Evolutionary conservation across 2,888 invertebrate genomes (phyloP).

Genomic region (Polydesmus complanatus): DNA sequence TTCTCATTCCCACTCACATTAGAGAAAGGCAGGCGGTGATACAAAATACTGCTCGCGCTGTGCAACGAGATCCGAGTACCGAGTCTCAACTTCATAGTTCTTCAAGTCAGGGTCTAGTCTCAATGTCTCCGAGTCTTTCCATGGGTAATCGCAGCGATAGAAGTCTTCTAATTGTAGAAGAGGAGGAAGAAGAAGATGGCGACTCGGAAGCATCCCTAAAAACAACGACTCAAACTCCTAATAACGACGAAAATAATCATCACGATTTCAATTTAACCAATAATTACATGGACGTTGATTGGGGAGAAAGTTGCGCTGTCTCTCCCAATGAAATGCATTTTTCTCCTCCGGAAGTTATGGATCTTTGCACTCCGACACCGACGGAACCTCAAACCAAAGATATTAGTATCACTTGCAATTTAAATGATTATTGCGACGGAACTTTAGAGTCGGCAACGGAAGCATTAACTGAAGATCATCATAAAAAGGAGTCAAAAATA

Average conservation of each 20-base stretch:
- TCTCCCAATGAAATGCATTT: background rate
- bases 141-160: constrained; percentile 14
- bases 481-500: background rate
- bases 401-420: background rate
- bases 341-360: background rate
- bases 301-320: background rate
- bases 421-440: background rate
- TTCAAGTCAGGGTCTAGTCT: constrained; percentile 13
- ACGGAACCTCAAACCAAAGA: background rate
- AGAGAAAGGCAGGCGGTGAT: background rate
- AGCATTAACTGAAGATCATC: background rate
- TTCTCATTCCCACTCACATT: background rate
- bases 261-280: too few species aligned
- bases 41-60: background rate
- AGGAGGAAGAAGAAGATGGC: constrained; percentile 13
- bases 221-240: background rate
- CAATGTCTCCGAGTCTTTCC: constrained; percentile 10
- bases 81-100: constrained; percentile 12
- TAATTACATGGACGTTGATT: background rate
- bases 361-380: background rate
- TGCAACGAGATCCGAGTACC: constrained; percentile 7
- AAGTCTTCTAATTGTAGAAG: constrained; percentile 14
- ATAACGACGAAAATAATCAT: background rate
- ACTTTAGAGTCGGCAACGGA: background rate
- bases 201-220: background rate